Base-by-base conservation (phyloP, 2,888 invertebrate genomes). In the Euclidia mi region DNA sequence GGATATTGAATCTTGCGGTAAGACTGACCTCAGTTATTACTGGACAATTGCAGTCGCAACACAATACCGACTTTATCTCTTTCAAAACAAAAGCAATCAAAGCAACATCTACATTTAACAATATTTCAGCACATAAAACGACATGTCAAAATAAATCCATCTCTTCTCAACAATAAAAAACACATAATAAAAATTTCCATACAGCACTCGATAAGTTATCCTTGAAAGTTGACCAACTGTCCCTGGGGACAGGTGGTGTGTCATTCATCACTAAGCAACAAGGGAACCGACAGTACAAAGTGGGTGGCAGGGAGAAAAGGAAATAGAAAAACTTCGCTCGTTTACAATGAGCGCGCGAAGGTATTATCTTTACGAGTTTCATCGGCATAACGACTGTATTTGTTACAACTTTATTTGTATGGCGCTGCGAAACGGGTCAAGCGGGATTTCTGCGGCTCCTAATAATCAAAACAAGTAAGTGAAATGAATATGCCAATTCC, bases 311-410 rank as follows among this genome's bases (percentile, higher is more conserved):
- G 11, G 3, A 1, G 31, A 25, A 29, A 37, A 81, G 85, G 82
- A 85, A 87, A 87, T 87, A 86, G 85, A 87, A 87, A 85, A 87
- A 87, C 82, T 87, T 87, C 68, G 79, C 76, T 85, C 85, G 79
- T 87, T 85, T 82, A 79, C 82, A 84, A 80, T 79, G 79, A 80
- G 74, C 69, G 62, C 56, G 78, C 76, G 55, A 51, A 68, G 64
- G 78, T 73, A 79, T 80, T 78, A 74, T 78, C 78, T 79, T 78
- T 79, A 81, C 76, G 78, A 73, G 70, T 69, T 53, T 71, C 78
- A 71, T 72, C 74, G 67, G 64, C 20, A 58, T 71, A 76, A 78
- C 80, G 79, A 71, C 77, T 77, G 76, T 81, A 79, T 81, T 82
- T 82, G 78, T 78, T 67, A 58, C 62, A 56, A 77, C 69, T 76